Base-by-base conservation (phyloP, 2,113 vertebrate species). In the Engystomops pustulosus region DNA sequence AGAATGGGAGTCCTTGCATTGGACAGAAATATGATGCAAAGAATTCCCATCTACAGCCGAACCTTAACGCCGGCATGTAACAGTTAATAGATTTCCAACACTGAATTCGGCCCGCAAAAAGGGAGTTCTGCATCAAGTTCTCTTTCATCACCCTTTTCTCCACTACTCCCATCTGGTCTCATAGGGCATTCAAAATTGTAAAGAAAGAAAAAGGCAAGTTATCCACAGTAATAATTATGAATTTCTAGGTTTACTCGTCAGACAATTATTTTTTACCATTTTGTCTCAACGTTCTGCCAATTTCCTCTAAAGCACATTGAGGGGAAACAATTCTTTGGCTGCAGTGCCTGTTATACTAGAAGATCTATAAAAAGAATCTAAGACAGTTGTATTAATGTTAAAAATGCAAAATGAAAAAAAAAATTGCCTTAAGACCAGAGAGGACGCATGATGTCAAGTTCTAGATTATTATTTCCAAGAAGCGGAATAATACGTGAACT, bases 401-500 rank as follows among this genome's bases (percentile, higher is more conserved):
- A 44, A 70, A 67, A 65, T 15, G 4, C 14, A 6, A 30, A 12
- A 4, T 5, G 1, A 27, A 36, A 68, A 36, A 68, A n/a, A 41
- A 44, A 45, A 17, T 45, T 17, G 70, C 70, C 70, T 27, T 12
- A 14, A 45, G 23, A 7, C 11, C 14, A 15, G 25, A 27, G 44
- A 17, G 14, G 45, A 47, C 30, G 3, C 27, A 49, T 25, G 5
- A 72, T 9, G 41, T 15, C 41, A 74, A 49, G 25, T 17, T 74
- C 23, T 49, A 74, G 70, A 49, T 9, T 72, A 27, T 41, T 41
- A 44, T 44, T 74, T 49, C n/a, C 25, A 49, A 47, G 23, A 27
- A 47, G 44, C 25, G 12, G 70, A 44, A 72, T 72, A 27, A 45
- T 47, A 72, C 20, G 25, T 72, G 23, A 72, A 72, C 69, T 72